phyloP scores from a whole-genome alignment of 2,113 vertebrate species.

The Natator depressus region DNA sequence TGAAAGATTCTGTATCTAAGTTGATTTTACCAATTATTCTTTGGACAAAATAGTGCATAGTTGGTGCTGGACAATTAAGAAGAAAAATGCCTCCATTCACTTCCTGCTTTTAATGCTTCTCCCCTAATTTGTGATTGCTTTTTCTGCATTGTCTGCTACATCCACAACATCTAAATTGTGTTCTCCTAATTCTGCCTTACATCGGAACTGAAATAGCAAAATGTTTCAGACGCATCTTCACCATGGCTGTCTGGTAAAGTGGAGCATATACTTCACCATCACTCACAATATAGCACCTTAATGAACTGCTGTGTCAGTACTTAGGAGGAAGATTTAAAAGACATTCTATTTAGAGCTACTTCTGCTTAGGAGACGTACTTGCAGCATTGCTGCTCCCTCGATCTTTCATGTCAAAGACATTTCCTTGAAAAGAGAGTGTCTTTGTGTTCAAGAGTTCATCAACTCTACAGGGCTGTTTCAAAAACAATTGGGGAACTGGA shows the following conservation, averaged over 20 bases:
- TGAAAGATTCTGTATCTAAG: background rate
- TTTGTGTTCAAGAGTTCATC: background rate
- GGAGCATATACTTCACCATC: background rate
- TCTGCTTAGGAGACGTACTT: rapidly evolving
- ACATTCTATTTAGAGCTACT: background rate
- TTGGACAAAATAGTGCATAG: background rate
- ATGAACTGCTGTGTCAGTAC: background rate
- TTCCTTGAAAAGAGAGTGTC: background rate
- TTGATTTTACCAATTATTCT: background rate
- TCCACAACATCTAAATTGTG: background rate
- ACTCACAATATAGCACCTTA: background rate
- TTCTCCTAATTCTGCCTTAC: background rate
- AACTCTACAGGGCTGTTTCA: background rate
- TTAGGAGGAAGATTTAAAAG: background rate
- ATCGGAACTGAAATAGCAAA: background rate
- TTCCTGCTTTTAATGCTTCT: background rate
- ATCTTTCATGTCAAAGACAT: background rate
- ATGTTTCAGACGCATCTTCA: background rate
- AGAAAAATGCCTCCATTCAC: background rate
- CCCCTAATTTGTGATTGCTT: background rate
- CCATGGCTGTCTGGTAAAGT: background rate
- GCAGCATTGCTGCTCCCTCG: background rate
- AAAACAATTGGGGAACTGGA: background rate
- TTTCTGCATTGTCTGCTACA: background rate
- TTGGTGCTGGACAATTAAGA: background rate